Conservation (phyloP, 1,140 invertebrate species). For the Temnothorax nylanderi region DNA sequence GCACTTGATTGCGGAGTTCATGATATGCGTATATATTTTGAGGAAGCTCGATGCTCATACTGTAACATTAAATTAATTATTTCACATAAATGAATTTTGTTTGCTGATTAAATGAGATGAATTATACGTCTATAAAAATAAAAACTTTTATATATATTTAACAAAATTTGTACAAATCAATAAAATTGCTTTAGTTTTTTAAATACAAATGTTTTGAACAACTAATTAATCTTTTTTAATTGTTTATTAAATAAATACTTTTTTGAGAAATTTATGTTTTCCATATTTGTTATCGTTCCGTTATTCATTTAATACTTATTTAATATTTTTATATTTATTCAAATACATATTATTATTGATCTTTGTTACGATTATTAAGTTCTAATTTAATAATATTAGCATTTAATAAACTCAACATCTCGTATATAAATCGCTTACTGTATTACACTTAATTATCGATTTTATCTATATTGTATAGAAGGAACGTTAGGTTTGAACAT, state of each 20-base stretch:
- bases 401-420: neutral
- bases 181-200: neutral
- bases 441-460: neutral
- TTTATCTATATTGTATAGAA: neutral
- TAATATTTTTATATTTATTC: neutral
- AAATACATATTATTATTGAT: neutral
- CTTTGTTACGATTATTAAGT: neutral
- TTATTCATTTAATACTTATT: neutral
- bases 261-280: neutral
- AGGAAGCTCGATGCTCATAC: neutral
- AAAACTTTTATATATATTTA: neutral
- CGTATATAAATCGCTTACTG: neutral
- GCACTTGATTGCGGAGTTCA: constrained; percentile 40
- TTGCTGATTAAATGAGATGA: neutral
- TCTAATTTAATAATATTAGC: neutral
- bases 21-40: constrained; percentile 9
- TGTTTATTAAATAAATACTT: neutral
- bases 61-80: constrained; percentile 11
- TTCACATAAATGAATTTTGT: neutral
- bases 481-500: neutral
- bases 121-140: neutral
- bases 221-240: neutral
- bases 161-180: neutral
- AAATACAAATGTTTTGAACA: neutral
- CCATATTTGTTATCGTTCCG: neutral